A percentile compares a stretch with the other conserved stretches of the same genome.
These are phyloP conservation scores for Colistium nudipinnis DNA, from an alignment of 2,113 vertebrate species.

Conservation along the genomic window DNA sequence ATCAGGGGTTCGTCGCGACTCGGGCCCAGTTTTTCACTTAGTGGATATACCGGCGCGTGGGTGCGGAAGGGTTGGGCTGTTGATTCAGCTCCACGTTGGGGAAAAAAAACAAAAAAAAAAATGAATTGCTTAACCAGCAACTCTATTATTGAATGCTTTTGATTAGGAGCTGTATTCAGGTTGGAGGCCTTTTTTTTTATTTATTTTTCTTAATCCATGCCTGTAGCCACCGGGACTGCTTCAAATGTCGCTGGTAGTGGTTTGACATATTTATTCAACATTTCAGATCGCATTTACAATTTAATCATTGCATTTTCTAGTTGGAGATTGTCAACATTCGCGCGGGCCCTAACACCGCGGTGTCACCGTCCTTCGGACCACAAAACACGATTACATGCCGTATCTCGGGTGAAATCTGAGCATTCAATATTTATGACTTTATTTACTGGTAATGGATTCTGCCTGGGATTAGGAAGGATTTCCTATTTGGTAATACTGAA, in stretches of 20 bases:
- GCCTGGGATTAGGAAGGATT: slow-evolving; percentile 3
- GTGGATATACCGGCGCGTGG: neutral
- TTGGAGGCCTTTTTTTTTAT: neutral
- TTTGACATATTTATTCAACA: neutral
- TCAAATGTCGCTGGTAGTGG: neutral
- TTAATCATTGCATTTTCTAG: neutral
- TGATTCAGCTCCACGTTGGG: slow-evolving; percentile 4
- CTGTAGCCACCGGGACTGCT: neutral
- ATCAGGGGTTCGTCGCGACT: neutral
- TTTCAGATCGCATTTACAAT: neutral
- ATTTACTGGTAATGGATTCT: neutral
- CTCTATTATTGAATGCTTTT: neutral
- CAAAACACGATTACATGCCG: neutral
- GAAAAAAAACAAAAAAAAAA: neutral
- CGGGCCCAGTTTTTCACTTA: neutral
- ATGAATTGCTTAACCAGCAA: neutral
- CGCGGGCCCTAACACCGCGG: neutral
- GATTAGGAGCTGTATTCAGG: neutral
- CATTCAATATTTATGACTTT: neutral
- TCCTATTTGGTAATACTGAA: neutral
- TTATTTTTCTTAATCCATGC: neutral
- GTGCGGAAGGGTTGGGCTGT: neutral
- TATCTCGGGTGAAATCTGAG: neutral
- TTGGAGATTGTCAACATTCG: neutral
- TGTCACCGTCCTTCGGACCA: neutral